Conservation (phyloP, 2,888 invertebrate species). For the Zeuzera pyrina region DNA sequence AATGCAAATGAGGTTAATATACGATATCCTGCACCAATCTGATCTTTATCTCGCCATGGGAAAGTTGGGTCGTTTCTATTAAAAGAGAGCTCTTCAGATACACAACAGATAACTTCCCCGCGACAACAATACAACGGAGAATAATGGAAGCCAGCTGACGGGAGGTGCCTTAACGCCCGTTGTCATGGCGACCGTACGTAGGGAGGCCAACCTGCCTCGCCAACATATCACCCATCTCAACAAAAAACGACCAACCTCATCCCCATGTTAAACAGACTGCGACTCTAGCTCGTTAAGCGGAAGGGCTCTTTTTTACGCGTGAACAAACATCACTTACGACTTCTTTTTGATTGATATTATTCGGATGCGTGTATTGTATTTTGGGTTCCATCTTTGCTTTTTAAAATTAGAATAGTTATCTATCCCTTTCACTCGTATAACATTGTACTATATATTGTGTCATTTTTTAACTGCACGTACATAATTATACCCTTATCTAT, state of each 20-base stretch:
- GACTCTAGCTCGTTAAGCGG: conserved; percentile 43
- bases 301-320: conserved; percentile 45
- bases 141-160: conserved; percentile 72
- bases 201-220: conserved; percentile 67
- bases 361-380: conserved; percentile 63
- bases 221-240: conserved; percentile 46
- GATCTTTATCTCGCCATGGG: conserved; percentile 43
- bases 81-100: conserved; percentile 50
- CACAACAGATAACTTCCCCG: conserved; percentile 39
- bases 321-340: conserved; percentile 43
- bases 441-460: conserved; percentile 20
- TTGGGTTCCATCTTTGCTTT: conserved; percentile 72
- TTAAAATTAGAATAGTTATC: conserved; percentile 63
- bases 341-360: conserved; percentile 42
- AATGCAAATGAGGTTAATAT: conserved; percentile 32
- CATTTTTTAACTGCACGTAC: conserved; percentile 49
- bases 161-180: conserved; percentile 65
- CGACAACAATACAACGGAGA: conserved; percentile 49
- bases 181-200: conserved; percentile 61
- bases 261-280: conserved; percentile 41
- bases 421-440: conserved; percentile 39
- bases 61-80: conserved; percentile 35
- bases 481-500: conserved; percentile 63
- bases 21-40: conserved; percentile 33
- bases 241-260: conserved; percentile 42